Conservation (phyloP, 30 jellyfish, hydroid and myxozoan species). For the Nemopilema nomurai region DNA sequence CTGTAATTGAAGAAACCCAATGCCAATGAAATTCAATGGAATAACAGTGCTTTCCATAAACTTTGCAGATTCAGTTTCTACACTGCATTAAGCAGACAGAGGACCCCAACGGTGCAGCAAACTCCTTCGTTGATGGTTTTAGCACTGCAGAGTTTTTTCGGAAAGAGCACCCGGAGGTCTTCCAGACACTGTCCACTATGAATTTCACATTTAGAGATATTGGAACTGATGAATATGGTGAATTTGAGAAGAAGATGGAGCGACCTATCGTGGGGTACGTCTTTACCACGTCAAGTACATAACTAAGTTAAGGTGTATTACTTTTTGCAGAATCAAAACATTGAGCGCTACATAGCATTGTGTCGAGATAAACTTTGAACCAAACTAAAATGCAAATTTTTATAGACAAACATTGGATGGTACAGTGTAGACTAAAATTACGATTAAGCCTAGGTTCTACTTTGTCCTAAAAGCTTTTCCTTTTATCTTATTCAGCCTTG, state of each 20-base stretch:
- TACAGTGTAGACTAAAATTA: no score
- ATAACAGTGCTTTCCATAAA: background rate
- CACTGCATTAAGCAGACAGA: slow-evolving; percentile 75
- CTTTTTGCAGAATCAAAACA: no score
- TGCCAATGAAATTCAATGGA: background rate
- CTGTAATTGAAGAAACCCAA: background rate
- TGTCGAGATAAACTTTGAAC: no score
- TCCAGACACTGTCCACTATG: slow-evolving; percentile 40
- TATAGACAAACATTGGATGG: no score
- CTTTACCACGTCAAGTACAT: background rate
- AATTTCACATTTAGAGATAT: slow-evolving; percentile 62
- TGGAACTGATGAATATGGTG: slow-evolving; percentile 73
- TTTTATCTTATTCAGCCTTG: slow-evolving; percentile 32
- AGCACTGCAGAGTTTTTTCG: slow-evolving; percentile 54
- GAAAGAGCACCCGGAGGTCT: slow-evolving; percentile 44
- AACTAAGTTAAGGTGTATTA: no score
- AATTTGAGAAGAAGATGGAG: slow-evolving; percentile 58
- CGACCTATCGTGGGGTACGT: slow-evolving; percentile 70
- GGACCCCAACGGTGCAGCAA: slow-evolving; percentile 57
- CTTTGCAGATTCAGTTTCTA: slow-evolving; percentile 57
- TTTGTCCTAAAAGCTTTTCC: no score
- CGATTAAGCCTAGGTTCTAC: no score
- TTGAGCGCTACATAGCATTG: no score
- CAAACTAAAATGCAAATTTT: no score
- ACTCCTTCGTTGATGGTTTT: slow-evolving; percentile 69